These are phyloP conservation scores for Cyprinella venusta DNA, from an alignment of 2,797 vertebrate species.

Conservation along the genomic window DNA sequence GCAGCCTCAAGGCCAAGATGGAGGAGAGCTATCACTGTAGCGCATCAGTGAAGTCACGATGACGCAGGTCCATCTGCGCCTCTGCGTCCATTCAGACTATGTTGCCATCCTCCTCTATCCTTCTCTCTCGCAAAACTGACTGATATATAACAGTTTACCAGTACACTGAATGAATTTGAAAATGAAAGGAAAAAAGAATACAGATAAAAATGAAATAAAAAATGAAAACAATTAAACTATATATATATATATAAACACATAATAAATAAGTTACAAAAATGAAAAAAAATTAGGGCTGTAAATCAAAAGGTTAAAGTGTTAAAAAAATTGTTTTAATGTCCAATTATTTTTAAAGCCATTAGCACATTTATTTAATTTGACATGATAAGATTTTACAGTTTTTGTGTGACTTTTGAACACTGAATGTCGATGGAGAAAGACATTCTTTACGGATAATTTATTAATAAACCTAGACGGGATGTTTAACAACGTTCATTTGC, in stretches of 20 bases:
- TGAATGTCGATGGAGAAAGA: neutral
- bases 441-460: neutral
- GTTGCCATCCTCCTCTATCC: neutral
- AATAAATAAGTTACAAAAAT: neutral
- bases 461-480: neutral
- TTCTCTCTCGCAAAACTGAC: slow-evolving; percentile 41
- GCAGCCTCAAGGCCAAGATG: slow-evolving; percentile 63
- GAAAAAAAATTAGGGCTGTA: slow-evolving; percentile 11
- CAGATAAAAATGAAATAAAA: slow-evolving; percentile 46
- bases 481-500: neutral
- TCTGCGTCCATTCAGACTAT: slow-evolving; percentile 41
- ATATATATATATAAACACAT: too few relatives aligned
- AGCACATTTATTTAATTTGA: neutral
- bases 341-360: neutral
- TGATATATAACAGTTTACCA: slow-evolving; percentile 41
- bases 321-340: neutral
- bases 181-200: slow-evolving; percentile 47
- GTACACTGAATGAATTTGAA: slow-evolving; percentile 50
- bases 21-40: slow-evolving; percentile 61
- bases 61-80: slow-evolving; percentile 62
- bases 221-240: neutral
- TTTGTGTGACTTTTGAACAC: neutral
- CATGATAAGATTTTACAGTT: neutral
- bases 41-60: slow-evolving; percentile 67
- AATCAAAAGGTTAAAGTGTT: slow-evolving; percentile 13